These are phyloP conservation scores for Phengaris arion DNA, from an alignment of 2,888 invertebrate species.

Conservation along the genomic window DNA sequence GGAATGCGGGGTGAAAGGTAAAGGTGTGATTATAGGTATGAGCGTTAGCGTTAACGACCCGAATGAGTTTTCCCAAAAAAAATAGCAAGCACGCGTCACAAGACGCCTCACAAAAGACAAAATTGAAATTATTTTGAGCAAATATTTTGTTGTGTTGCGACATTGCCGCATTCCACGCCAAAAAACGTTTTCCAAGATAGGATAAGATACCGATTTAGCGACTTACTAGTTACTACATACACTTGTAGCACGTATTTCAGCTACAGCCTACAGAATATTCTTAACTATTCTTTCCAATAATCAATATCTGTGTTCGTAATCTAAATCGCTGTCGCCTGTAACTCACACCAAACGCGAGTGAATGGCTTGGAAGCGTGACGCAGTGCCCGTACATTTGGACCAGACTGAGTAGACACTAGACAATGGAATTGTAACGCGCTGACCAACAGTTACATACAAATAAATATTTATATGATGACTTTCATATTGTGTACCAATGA, in stretches of 20 bases:
- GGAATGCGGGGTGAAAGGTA: constrained; percentile 60
- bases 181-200: no score
- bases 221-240: no score
- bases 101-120: no score
- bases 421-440: constrained; percentile 33
- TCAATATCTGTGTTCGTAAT: background rate
- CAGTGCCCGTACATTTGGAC: constrained; percentile 4
- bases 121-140: no score
- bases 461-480: background rate
- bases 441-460: constrained; percentile 16
- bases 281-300: no score
- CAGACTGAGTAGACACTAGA: constrained; percentile 29
- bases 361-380: constrained; percentile 6
- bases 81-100: no score
- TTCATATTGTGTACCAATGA: background rate
- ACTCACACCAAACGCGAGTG: background rate
- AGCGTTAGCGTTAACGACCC: constrained; percentile 41
- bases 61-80: background rate
- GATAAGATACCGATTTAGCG: no score
- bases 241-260: no score
- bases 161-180: no score
- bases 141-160: no score
- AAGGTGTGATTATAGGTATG: constrained; percentile 36
- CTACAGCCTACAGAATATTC: no score
- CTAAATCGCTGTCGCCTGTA: background rate